Evolutionary conservation across 64 coral and sea anemone genomes (phyloP).

Genomic region (Cladopsammia gracilis): DNA sequence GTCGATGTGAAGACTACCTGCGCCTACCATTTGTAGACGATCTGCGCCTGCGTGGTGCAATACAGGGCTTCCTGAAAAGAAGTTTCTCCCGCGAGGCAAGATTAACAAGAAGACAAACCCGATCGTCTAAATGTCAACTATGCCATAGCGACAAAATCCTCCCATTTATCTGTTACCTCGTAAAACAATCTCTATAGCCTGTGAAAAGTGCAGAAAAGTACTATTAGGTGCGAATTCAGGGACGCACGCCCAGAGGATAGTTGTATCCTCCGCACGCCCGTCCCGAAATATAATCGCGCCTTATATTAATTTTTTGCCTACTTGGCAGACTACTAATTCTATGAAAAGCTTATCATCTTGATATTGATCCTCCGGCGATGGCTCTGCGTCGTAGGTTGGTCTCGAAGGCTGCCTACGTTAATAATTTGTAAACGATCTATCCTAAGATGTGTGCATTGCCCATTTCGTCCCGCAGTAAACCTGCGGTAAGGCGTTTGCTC

Average conservation of each 20-base stretch:
- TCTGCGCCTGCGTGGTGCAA: no score
- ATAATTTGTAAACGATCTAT: background rate
- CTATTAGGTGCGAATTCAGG: no score
- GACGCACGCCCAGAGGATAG: no score
- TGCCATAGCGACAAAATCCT: conserved; percentile 1
- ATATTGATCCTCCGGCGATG: background rate
- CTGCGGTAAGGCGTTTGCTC: background rate
- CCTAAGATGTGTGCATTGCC: conserved; percentile 8
- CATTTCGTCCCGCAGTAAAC: background rate
- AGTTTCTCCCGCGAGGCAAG: background rate
- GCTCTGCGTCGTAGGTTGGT: conserved; percentile 3
- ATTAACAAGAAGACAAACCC: background rate
- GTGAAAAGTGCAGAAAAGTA: background rate
- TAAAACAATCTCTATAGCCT: background rate
- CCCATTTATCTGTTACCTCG: background rate
- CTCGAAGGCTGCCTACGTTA: background rate
- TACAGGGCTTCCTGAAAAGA: background rate
- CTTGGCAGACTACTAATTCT: background rate
- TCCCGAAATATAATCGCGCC: no score
- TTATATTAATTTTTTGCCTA: no score
- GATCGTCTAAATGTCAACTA: background rate
- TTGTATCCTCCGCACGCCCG: no score
- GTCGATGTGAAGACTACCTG: background rate
- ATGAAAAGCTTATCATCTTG: background rate
- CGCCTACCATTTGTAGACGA: conserved; percentile 2